phyloP scores from a whole-genome alignment of 1,140 invertebrate species.

The Macrotrachela quadricornifera region DNA sequence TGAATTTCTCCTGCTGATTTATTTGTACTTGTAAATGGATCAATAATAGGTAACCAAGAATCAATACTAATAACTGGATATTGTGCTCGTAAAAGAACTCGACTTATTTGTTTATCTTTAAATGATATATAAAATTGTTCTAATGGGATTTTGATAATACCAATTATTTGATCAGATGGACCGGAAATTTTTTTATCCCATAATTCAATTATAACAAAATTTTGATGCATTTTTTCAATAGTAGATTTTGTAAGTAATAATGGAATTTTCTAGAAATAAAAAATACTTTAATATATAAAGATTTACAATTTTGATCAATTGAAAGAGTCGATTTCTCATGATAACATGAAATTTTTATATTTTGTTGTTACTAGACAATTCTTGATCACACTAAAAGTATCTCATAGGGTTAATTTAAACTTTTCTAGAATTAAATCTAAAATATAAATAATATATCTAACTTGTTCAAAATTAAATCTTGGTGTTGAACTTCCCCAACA shows the following conservation, averaged over 20 bases:
- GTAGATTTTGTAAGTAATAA: slow-evolving; percentile 10
- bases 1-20: slow-evolving; percentile 17
- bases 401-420: slow-evolving; percentile 21
- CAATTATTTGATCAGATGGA: slow-evolving; percentile 21
- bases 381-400: no score
- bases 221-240: slow-evolving; percentile 25
- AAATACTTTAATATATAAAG: no score
- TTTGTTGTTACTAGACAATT: no score
- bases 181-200: slow-evolving; percentile 21
- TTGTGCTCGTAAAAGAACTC: background rate
- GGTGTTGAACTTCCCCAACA: no score
- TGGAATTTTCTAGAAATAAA: no score
- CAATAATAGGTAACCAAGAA: slow-evolving; percentile 21
- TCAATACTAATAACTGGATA: slow-evolving; percentile 26
- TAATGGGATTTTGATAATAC: slow-evolving; percentile 26
- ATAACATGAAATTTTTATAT: no score
- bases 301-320: no score
- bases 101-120: slow-evolving; percentile 11
- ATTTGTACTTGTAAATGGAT: slow-evolving; percentile 22
- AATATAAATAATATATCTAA: no score
- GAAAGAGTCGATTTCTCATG: no score
- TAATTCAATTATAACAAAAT: slow-evolving; percentile 29
- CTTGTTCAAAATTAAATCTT: no score
- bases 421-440: no score
- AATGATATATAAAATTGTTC: slow-evolving; percentile 30